These are phyloP conservation scores for Nothoprocta perdicaria DNA, from an alignment of 2,113 vertebrate genomes.

Conservation along the genomic window DNA sequence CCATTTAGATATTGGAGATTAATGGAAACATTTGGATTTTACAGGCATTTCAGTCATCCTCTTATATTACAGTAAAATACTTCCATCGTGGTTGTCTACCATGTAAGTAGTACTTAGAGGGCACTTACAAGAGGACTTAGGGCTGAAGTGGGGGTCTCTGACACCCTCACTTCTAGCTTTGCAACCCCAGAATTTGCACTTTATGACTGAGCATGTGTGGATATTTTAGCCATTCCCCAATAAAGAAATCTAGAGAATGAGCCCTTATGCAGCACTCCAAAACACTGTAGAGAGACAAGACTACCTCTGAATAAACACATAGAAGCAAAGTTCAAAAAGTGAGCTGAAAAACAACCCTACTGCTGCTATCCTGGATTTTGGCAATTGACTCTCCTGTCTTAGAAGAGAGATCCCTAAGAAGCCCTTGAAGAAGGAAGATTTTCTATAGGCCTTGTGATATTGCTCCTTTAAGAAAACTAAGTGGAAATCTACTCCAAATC, in stretches of 20 bases:
- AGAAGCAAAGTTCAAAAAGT: neutral
- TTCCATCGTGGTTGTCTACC: no score
- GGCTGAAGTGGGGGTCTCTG: neutral
- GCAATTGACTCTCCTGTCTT: neutral
- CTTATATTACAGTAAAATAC: neutral
- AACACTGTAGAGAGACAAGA: neutral
- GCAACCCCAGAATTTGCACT: neutral
- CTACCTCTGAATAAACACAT: neutral
- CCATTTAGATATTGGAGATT: neutral
- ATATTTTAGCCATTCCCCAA: neutral
- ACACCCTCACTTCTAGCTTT: neutral
- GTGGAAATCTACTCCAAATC: neutral
- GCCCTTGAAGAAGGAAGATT: neutral
- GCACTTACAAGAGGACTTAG: rapidly evolving
- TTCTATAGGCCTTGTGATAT: neutral
- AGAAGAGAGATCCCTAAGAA: neutral
- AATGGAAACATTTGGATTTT: neutral
- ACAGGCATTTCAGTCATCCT: neutral
- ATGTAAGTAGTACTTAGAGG: no score
- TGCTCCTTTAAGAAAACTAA: neutral
- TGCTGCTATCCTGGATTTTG: rapidly evolving
- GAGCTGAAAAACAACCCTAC: neutral
- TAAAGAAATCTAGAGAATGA: neutral
- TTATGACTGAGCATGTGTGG: neutral
- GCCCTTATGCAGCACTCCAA: neutral